Evolutionary conservation across 30 jellyfish, hydroid and myxozoan genomes (phyloP).

Genomic region (Aurelia aurita): DNA sequence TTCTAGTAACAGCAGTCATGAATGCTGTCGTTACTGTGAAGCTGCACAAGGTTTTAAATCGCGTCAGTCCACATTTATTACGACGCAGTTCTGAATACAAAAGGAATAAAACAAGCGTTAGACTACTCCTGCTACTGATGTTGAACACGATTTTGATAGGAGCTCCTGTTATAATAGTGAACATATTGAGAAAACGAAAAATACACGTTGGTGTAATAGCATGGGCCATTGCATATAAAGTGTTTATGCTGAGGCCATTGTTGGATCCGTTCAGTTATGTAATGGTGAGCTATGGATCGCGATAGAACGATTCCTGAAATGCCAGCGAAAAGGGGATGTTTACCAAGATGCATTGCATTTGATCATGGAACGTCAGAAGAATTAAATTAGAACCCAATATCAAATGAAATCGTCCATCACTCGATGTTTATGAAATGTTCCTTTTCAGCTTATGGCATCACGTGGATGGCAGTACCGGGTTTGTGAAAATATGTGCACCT

Average conservation of each 20-base stretch:
- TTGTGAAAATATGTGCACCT: no score
- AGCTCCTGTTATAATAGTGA: conserved; percentile 2
- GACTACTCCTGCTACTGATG: conserved; percentile 7
- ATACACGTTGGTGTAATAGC: neutral
- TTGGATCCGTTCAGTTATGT: conserved; percentile 22
- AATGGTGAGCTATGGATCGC: neutral
- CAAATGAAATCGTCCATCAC: no score
- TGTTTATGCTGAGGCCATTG: conserved; percentile 8
- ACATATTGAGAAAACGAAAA: neutral
- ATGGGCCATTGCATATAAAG: neutral
- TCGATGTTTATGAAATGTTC: no score
- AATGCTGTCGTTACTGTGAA: neutral
- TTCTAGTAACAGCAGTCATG: neutral
- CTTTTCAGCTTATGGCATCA: no score
- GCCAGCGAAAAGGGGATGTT: no score
- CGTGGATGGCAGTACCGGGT: no score
- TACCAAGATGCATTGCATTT: no score
- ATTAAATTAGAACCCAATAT: no score
- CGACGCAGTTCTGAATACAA: neutral
- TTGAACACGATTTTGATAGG: neutral
- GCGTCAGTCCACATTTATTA: neutral
- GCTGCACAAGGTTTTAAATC: neutral
- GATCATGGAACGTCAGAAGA: no score
- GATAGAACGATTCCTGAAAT: neutral
- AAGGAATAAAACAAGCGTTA: neutral